Evolutionary conservation across 2,113 vertebrate species (phyloP).

Genomic region (Myrmecophaga tridactyla): DNA sequence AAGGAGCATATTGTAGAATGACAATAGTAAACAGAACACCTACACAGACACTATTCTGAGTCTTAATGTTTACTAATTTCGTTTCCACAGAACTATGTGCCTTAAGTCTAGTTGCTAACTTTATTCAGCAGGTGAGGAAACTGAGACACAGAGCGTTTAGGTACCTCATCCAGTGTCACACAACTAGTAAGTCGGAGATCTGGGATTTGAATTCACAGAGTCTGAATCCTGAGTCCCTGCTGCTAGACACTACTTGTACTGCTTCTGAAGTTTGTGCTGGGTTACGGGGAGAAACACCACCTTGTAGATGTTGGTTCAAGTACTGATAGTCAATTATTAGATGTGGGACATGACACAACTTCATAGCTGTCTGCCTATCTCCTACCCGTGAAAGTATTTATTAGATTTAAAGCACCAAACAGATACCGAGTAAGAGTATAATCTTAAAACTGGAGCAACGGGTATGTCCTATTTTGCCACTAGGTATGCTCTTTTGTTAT

Average conservation of each 20-base stretch:
- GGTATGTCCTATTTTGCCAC: neutral
- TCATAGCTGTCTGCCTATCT: neutral
- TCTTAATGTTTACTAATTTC: neutral
- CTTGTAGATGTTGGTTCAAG: neutral
- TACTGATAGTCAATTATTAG: constrained; percentile 14
- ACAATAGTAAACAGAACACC: neutral
- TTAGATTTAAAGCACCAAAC: neutral
- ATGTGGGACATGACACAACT: neutral
- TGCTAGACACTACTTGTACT: neutral
- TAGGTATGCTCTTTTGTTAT: neutral
- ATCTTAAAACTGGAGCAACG: neutral
- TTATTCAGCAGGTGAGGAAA: neutral
- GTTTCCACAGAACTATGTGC: neutral
- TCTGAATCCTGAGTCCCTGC: neutral
- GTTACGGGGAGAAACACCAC: neutral
- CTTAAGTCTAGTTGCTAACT: neutral
- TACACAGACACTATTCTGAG: neutral
- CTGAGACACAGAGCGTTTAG: neutral
- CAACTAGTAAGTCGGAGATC: neutral
- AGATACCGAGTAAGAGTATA: constrained; percentile 8
- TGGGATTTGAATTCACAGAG: neutral
- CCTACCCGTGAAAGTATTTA: neutral
- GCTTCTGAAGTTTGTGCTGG: neutral
- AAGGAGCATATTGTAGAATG: neutral
- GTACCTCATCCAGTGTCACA: neutral